Conservation (phyloP, 2,113 vertebrate species). For the Podarcis raffonei region DNA sequence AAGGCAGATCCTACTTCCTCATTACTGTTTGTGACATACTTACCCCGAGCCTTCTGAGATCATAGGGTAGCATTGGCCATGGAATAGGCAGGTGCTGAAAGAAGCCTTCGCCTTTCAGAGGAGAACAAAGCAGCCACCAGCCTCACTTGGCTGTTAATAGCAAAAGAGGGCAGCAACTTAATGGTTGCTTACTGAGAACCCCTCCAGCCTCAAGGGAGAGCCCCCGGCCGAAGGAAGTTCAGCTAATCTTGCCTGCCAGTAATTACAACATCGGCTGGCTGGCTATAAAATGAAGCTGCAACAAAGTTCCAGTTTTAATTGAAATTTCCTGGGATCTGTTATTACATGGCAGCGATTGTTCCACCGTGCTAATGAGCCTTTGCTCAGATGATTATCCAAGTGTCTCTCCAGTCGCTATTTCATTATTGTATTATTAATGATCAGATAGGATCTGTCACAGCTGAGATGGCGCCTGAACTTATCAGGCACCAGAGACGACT, state of each 20-base stretch:
- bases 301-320: constrained; percentile 82
- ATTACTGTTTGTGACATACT: not conserved
- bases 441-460: constrained; percentile 79
- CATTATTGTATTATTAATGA: constrained; percentile 83
- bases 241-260: constrained; percentile 68
- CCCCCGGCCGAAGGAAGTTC: constrained; percentile 57
- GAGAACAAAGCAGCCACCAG: not conserved
- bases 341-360: constrained; percentile 79
- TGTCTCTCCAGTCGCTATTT: constrained; percentile 79
- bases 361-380: constrained; percentile 78
- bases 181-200: not conserved
- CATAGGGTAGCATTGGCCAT: accelerated
- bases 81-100: not conserved
- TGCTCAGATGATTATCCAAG: constrained; percentile 82
- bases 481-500: constrained; percentile 43
- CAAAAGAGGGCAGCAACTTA: not conserved
- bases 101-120: too few species aligned
- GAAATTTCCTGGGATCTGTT: constrained; percentile 85
- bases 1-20: not conserved
- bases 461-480: constrained; percentile 54
- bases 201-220: constrained; percentile 55
- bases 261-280: constrained; percentile 64
- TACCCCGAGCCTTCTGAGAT: not conserved
- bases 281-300: constrained; percentile 73
- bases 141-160: not conserved